Evolutionary conservation across 2,797 vertebrate genomes (phyloP).

Genomic region (Natrix natrix): DNA sequence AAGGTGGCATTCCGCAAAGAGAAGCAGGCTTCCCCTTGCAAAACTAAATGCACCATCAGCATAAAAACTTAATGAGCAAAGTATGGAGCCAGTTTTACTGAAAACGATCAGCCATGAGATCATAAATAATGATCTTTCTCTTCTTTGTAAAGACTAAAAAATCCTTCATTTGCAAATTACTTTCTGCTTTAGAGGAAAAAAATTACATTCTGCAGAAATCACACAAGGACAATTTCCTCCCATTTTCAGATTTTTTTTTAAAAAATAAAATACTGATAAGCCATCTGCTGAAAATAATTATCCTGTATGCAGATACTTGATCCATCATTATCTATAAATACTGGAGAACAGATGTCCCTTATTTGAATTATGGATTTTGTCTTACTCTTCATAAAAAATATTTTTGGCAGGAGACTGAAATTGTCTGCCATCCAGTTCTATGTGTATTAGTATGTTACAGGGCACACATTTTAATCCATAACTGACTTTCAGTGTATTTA

Average conservation of each 20-base stretch:
- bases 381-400: conserved; percentile 60
- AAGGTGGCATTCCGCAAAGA: neutral
- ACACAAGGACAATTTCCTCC: neutral
- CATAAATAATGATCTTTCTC: conserved; percentile 7
- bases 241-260: neutral
- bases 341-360: conserved; percentile 67
- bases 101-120: neutral
- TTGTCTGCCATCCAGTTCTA: conserved; percentile 55
- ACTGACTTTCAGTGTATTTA: conserved; percentile 53
- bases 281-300: conserved; percentile 69
- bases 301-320: conserved; percentile 58
- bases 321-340: conserved; percentile 67
- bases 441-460: conserved; percentile 52
- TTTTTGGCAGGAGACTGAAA: conserved; percentile 54
- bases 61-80: neutral
- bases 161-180: conserved; percentile 23
- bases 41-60: neutral
- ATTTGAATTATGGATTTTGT: conserved; percentile 66
- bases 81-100: neutral
- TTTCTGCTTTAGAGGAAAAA: neutral
- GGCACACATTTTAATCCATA: conserved; percentile 56
- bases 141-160: neutral
- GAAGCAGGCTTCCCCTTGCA: neutral
- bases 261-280: conserved; percentile 59
- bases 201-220: conserved; percentile 8